Conservation (phyloP, 92 coral and sea anemone genomes). For the Chrysogorgia sp. region DNA sequence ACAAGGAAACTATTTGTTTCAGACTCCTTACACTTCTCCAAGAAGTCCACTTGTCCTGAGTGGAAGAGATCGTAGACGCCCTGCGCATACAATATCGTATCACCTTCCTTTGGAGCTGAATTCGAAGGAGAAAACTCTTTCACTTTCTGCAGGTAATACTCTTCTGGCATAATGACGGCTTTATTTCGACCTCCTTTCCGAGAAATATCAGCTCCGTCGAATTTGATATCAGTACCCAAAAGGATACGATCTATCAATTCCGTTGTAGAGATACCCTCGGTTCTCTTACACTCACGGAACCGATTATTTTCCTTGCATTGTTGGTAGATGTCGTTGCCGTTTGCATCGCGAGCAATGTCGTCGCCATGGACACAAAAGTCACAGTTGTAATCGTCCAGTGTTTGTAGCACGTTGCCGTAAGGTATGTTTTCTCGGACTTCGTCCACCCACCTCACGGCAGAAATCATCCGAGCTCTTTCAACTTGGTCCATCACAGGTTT, state of each 20-base stretch:
- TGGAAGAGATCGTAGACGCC: conserved; percentile 98
- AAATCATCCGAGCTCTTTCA: conserved; percentile 93
- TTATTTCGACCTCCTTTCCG: conserved; percentile 52
- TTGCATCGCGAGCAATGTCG: conserved; percentile 89
- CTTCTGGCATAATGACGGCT: conserved; percentile 72
- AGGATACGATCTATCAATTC: conserved; percentile 93
- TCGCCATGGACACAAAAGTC: conserved; percentile 99
- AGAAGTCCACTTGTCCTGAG: conserved; percentile 85
- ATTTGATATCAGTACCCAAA: conserved; percentile 85
- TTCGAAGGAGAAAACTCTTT: conserved; percentile 91
- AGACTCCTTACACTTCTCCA: conserved; percentile 76
- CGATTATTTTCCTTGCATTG: conserved; percentile 75
- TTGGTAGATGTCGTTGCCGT: conserved; percentile 86
- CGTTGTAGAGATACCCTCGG: conserved; percentile 95
- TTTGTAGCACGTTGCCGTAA: conserved; percentile 79
- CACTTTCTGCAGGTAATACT: conserved; percentile 78
- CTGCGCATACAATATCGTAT: conserved; percentile 81
- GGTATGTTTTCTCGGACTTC: conserved; percentile 87
- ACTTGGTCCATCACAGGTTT: conserved; percentile 95
- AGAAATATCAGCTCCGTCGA: conserved; percentile 67
- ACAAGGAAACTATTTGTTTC: conserved; percentile 75
- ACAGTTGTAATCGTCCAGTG: conserved; percentile 74
- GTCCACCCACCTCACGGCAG: conserved; percentile 98
- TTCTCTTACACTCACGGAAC: conserved; percentile 90
- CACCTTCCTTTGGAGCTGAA: conserved; percentile 75